phyloP scores from a whole-genome alignment of 2,113 vertebrate species.

The Phylloscopus whistleri region DNA sequence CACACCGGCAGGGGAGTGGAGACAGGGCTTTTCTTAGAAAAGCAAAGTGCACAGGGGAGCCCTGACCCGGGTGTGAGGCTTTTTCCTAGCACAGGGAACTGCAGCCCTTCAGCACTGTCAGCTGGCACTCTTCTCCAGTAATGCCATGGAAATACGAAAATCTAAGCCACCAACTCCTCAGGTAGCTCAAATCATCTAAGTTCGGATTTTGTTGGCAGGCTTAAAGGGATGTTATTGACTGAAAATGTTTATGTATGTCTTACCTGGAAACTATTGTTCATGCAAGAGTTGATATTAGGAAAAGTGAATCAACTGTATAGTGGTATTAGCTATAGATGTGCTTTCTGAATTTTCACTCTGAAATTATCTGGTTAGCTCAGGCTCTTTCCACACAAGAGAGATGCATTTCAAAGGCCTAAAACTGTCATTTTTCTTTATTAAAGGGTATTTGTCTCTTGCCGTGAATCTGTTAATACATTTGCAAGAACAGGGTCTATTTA shows the following conservation, averaged over 20 bases:
- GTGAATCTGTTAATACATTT: background rate
- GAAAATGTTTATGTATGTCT: background rate
- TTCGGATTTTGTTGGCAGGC: background rate
- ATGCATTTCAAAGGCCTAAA: background rate
- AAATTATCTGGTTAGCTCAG: background rate
- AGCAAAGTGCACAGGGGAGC: fast-evolving
- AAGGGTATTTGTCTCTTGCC: background rate
- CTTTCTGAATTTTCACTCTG: background rate
- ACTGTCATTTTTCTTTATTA: background rate
- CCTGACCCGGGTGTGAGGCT: background rate
- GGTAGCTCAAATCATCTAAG: background rate
- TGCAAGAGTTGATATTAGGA: background rate
- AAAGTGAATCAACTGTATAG: background rate
- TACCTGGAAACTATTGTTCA: background rate
- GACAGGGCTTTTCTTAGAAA: background rate
- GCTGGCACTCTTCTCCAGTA: background rate
- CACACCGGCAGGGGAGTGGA: fast-evolving
- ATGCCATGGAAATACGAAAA: background rate
- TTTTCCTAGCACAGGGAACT: background rate
- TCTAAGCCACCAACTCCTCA: background rate
- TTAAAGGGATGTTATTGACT: background rate
- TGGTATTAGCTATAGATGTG: background rate
- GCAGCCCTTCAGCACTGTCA: background rate
- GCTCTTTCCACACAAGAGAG: background rate
- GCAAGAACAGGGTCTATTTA: background rate